Evolutionary conservation across 2,888 invertebrate genomes (phyloP).

Genomic region (Scaptomyza tumidula): DNA sequence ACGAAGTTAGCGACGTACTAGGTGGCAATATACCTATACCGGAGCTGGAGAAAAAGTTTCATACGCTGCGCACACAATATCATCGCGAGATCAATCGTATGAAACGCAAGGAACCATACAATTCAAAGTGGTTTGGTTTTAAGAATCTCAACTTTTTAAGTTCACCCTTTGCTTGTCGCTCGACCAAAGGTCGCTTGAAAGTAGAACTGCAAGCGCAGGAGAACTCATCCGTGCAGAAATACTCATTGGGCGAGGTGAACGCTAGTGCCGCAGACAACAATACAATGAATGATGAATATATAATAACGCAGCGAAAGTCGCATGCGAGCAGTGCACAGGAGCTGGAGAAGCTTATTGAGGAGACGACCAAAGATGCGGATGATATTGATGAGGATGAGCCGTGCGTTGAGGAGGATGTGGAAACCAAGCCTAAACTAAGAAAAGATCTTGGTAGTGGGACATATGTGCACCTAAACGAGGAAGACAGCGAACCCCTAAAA

Average conservation of each 20-base stretch:
- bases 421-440: conserved; percentile 79
- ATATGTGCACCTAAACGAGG: conserved; percentile 64
- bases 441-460: conserved; percentile 73
- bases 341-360: conserved; percentile 83
- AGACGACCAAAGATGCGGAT: conserved; percentile 84
- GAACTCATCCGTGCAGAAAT: conserved; percentile 75
- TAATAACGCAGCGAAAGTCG: conserved; percentile 69
- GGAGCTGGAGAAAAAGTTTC: conserved; percentile 87
- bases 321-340: conserved; percentile 78
- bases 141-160: conserved; percentile 87
- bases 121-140: conserved; percentile 86
- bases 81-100: conserved; percentile 87
- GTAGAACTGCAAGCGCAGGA: conserved; percentile 78
- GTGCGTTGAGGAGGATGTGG: conserved; percentile 56
- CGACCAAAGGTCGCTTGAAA: conserved; percentile 81
- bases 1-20: conserved; percentile 80
- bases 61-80: conserved; percentile 87
- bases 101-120: conserved; percentile 86
- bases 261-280: conserved; percentile 48
- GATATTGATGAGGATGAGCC: conserved; percentile 76
- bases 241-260: conserved; percentile 74
- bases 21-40: conserved; percentile 83
- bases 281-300: conserved; percentile 76
- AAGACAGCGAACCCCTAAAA: conserved; percentile 65
- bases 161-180: conserved; percentile 85